Percentiles rank a stretch among this genome's conserved stretches.
phyloP scores from a whole-genome alignment of 2,797 vertebrate genomes.

The Corythornis leucogaster region DNA sequence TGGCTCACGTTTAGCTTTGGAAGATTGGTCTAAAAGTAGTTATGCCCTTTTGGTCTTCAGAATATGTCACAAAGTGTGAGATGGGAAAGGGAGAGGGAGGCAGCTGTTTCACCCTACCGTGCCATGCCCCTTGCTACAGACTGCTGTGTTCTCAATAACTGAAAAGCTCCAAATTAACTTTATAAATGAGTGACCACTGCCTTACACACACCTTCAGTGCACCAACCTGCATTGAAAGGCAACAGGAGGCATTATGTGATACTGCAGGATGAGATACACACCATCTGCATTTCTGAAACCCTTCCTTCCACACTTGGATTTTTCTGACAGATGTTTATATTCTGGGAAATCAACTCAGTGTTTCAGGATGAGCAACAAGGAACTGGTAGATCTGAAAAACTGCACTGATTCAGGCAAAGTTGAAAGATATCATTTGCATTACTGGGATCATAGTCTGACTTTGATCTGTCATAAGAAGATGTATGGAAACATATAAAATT shows the following conservation, averaged over 20 bases:
- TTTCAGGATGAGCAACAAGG: background rate
- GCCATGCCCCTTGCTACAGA: background rate
- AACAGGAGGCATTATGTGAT: rapidly evolving
- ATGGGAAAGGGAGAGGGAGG: background rate
- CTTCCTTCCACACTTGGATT: background rate
- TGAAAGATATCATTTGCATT: conserved; percentile 4
- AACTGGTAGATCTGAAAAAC: background rate
- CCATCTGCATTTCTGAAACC: background rate
- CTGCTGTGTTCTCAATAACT: background rate
- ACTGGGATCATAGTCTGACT: background rate
- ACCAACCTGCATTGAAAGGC: rapidly evolving
- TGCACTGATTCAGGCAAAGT: background rate
- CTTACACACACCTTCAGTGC: background rate
- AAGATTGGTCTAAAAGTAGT: background rate
- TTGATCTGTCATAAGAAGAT: background rate
- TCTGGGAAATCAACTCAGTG: background rate
- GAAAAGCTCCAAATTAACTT: background rate
- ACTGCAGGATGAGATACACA: rapidly evolving
- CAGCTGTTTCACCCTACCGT: background rate
- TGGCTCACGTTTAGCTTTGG: background rate
- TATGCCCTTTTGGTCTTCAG: background rate
- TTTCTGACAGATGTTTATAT: background rate
- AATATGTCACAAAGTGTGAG: background rate
- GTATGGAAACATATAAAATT: background rate
- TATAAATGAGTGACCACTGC: background rate